phyloP scores from a whole-genome alignment of 2,797 vertebrate genomes.

The Glyptemys insculpta region DNA sequence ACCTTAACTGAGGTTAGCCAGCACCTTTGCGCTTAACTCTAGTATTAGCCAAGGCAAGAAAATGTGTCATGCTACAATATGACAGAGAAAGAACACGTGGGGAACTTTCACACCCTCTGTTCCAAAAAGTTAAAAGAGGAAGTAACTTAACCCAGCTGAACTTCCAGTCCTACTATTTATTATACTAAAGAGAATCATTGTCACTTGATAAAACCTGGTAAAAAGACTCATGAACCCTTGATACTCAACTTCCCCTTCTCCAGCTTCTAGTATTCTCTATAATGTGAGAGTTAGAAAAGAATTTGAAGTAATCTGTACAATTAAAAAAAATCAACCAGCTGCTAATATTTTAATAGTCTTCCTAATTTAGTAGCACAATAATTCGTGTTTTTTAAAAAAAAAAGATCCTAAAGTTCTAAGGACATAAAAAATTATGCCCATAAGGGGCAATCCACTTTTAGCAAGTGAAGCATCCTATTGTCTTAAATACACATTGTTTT shows the following conservation, averaged over 20 bases:
- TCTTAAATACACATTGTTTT: background rate
- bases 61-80: background rate
- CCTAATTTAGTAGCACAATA: background rate
- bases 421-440: accelerated
- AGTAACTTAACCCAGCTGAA: background rate
- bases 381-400: accelerated
- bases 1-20: background rate
- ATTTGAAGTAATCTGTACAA: background rate
- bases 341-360: background rate
- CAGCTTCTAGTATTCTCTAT: slow-evolving; percentile 12
- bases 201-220: background rate
- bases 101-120: background rate
- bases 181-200: background rate
- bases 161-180: background rate
- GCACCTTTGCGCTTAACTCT: background rate
- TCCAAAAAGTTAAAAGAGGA: background rate
- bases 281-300: background rate
- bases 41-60: background rate
- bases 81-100: background rate
- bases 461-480: background rate
- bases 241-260: background rate
- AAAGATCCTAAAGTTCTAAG: background rate
- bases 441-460: background rate
- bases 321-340: background rate
- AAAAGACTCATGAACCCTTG: background rate